A percentile compares a stretch with the other conserved stretches of the same genome.
Evolutionary conservation across 2,888 invertebrate species (phyloP).

Genomic region (Acleris holmiana): DNA sequence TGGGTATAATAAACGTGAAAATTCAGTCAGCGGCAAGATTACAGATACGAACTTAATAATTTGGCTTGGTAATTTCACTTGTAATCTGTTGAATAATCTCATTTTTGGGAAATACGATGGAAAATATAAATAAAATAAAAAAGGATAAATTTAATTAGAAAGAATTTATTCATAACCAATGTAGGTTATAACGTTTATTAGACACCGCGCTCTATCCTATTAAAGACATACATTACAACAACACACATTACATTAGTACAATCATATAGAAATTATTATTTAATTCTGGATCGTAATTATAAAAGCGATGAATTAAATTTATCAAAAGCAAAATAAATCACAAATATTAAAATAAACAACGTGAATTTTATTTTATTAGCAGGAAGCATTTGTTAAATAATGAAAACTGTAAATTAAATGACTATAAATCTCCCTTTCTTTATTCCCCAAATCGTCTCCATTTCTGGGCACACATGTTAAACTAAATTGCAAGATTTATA

Average conservation of each 20-base stretch:
- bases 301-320: conserved; percentile 17
- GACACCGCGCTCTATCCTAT: conserved; percentile 1
- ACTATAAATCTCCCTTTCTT: conserved; percentile 16
- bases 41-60: no score
- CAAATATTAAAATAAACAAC: conserved; percentile 3
- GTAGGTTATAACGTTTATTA: conserved; percentile 28
- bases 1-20: no score
- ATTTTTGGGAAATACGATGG: neutral
- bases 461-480: neutral
- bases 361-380: conserved; percentile 26
- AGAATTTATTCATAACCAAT: conserved; percentile 31
- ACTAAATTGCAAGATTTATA: conserved; percentile 8
- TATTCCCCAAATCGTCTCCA: no score
- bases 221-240: no score
- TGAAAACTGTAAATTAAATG: conserved; percentile 28
- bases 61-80: no score
- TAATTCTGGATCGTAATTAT: conserved; percentile 4
- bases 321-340: conserved; percentile 22
- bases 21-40: no score
- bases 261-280: conserved; percentile 11
- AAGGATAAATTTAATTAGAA: conserved; percentile 23
- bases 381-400: conserved; percentile 28
- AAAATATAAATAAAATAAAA: neutral
- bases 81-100: no score
- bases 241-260: no score